These are phyloP conservation scores for Littorina saxatilis DNA, from an alignment of 1,140 invertebrate genomes.

Conservation along the genomic window DNA sequence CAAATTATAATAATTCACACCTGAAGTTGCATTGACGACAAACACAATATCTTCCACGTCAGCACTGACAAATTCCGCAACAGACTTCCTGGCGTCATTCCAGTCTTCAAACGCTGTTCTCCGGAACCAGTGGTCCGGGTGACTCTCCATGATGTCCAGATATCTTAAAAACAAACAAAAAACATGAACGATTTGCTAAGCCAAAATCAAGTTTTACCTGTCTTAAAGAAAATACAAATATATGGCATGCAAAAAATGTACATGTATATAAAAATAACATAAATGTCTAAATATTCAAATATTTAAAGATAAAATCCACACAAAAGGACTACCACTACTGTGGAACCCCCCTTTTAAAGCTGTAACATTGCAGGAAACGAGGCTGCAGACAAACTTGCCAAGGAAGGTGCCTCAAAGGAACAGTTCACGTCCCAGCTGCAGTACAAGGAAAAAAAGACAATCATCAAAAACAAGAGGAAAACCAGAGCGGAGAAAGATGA, in stretches of 20 bases:
- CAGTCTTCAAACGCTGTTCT: constrained; percentile 33
- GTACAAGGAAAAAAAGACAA: too few species aligned
- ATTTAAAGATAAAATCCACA: background rate
- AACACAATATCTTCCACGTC: constrained; percentile 51
- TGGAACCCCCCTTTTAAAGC: too few species aligned
- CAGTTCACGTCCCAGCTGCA: too few species aligned
- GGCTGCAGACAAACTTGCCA: too few species aligned
- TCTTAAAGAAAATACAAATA: background rate
- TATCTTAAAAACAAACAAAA: constrained; percentile 17
- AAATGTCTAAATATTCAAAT: background rate
- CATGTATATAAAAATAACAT: background rate
- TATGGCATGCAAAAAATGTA: background rate
- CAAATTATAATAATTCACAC: too few species aligned
- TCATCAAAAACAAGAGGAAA: too few species aligned
- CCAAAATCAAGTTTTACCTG: background rate
- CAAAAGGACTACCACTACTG: too few species aligned
- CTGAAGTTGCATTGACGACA: constrained; percentile 62
- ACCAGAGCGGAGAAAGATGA: too few species aligned
- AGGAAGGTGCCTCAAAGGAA: too few species aligned
- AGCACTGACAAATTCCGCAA: constrained; percentile 55
- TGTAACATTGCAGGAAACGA: too few species aligned
- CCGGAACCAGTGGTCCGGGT: constrained; percentile 56
- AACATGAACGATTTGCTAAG: background rate
- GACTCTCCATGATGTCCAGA: constrained; percentile 46
- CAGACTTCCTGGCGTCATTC: constrained; percentile 41